phyloP scores from a whole-genome alignment of 2,797 vertebrate species.

The Myotis planiceps region DNA sequence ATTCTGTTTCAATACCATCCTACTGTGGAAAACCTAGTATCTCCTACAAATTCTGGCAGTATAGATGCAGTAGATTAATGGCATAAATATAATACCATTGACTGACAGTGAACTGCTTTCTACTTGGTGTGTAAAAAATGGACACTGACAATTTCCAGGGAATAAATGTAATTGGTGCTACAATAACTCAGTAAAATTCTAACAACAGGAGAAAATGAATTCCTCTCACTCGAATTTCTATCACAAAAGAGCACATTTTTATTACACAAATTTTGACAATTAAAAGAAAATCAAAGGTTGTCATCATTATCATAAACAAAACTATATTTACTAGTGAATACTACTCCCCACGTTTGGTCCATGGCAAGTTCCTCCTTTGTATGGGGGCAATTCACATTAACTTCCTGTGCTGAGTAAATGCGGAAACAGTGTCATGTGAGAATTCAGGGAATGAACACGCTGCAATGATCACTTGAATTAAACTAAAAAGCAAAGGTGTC shows the following conservation, averaged over 20 bases:
- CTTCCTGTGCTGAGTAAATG: slow-evolving; percentile 45
- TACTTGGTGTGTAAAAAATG: slow-evolving; percentile 13
- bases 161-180: not conserved
- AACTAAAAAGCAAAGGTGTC: slow-evolving; percentile 24
- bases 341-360: not conserved
- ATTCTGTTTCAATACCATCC: not conserved
- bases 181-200: not conserved
- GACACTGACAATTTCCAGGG: not conserved
- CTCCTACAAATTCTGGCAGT: not conserved
- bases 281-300: slow-evolving; percentile 11
- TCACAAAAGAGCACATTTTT: slow-evolving; percentile 25
- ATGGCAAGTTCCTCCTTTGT: slow-evolving; percentile 49
- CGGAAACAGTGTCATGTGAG: slow-evolving; percentile 57
- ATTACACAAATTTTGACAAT: slow-evolving; percentile 16
- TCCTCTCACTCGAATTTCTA: not conserved
- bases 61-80: not conserved
- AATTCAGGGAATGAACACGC: slow-evolving; percentile 49
- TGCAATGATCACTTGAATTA: slow-evolving; percentile 25
- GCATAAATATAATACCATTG: not conserved
- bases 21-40: not conserved
- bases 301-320: not conserved
- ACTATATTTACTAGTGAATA: slow-evolving; percentile 1
- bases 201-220: not conserved
- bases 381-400: slow-evolving; percentile 59
- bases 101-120: slow-evolving; percentile 18